A percentile compares a stretch with the other conserved stretches of the same genome.
phyloP scores from a whole-genome alignment of 2,797 vertebrate species.

The Ceryle rudis region DNA sequence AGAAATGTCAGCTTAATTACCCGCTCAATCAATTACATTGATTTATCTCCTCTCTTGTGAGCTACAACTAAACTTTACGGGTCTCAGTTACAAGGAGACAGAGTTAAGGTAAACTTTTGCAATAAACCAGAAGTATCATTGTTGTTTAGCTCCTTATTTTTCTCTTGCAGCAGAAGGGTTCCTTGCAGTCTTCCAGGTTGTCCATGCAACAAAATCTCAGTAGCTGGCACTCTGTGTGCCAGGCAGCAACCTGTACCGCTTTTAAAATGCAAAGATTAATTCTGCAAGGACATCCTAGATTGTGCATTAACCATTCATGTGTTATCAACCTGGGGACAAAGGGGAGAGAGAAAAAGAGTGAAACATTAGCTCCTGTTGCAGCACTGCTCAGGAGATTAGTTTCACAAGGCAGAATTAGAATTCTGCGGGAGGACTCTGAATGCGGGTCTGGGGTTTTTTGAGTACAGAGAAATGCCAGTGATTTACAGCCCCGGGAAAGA shows the following conservation, averaged over 20 bases:
- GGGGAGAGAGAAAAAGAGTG: neutral
- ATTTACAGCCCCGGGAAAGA: neutral
- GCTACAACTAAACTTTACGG: neutral
- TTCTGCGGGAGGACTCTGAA: neutral
- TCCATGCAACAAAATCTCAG: neutral
- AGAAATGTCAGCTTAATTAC: neutral
- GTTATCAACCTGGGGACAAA: neutral
- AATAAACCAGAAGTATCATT: neutral
- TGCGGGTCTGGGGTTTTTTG: neutral
- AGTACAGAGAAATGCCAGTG: neutral
- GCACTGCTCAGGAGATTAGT: neutral
- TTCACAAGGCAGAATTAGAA: neutral
- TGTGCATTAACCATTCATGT: neutral
- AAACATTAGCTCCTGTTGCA: neutral
- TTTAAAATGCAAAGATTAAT: neutral
- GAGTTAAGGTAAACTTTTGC: neutral
- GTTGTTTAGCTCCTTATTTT: neutral
- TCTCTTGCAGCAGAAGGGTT: neutral
- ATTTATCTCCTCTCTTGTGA: neutral
- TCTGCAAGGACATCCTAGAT: neutral
- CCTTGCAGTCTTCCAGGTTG: neutral
- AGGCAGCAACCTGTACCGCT: neutral
- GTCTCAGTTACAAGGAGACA: neutral
- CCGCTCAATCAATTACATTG: neutral
- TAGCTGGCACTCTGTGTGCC: neutral